Percentiles rank a stretch among this genome's conserved stretches.
These are phyloP conservation scores for Meriones psammophilus DNA, from an alignment of 2,797 vertebrate genomes.

Conservation along the genomic window DNA sequence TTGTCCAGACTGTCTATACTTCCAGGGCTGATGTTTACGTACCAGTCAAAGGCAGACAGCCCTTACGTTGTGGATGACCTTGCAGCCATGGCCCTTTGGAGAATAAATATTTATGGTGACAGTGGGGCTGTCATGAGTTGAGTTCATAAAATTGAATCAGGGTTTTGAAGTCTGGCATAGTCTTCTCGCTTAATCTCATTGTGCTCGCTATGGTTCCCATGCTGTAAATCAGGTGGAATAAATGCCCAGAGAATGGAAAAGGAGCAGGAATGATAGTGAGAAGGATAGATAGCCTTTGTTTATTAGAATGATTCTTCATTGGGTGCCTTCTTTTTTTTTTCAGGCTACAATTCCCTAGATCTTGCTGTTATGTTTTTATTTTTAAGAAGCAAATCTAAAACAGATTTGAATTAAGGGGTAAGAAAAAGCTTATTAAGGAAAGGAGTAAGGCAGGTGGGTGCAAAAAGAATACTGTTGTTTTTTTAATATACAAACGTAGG, in stretches of 20 bases:
- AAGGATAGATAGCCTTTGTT: slow-evolving; percentile 60
- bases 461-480: slow-evolving; percentile 4
- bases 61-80: slow-evolving; percentile 51
- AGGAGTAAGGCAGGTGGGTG: neutral
- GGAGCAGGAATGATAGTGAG: neutral
- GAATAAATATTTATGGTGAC: slow-evolving; percentile 75
- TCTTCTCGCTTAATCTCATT: slow-evolving; percentile 77
- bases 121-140: slow-evolving; percentile 69
- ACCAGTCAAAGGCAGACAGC: neutral
- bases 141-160: slow-evolving; percentile 78
- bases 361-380: neutral
- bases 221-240: slow-evolving; percentile 70
- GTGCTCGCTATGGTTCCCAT: slow-evolving; percentile 19
- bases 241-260: slow-evolving; percentile 12
- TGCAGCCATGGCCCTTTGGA: slow-evolving; percentile 52
- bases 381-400: neutral
- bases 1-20: neutral
- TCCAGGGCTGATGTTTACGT: slow-evolving; percentile 36
- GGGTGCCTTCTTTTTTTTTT: neutral
- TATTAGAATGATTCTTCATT: neutral
- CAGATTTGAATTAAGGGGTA: slow-evolving; percentile 22
- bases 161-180: slow-evolving; percentile 65
- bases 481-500: neutral
- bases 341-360: neutral
- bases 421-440: slow-evolving; percentile 18